A percentile compares a stretch with the other conserved stretches of the same genome.
Conservation (phyloP, 2,888 invertebrate species). For the Chymomyza amoena region DNA sequence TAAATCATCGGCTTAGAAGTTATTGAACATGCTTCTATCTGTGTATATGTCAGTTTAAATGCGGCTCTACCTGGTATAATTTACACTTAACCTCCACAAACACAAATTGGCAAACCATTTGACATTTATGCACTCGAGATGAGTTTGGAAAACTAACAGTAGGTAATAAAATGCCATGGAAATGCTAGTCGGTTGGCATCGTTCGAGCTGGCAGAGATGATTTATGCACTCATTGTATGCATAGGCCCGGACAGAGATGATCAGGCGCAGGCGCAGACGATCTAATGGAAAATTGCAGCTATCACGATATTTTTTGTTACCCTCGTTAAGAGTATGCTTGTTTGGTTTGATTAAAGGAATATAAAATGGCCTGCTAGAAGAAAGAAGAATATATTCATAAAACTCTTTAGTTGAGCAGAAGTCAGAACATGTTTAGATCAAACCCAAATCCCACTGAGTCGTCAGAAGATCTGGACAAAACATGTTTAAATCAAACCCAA, state of each 20-base stretch:
- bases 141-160: constrained; percentile 32
- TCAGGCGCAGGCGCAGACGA: constrained; percentile 15
- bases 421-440: too few relatives aligned
- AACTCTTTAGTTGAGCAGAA: too few relatives aligned
- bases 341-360: neutral
- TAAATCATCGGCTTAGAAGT: constrained; percentile 62
- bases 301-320: constrained; percentile 53
- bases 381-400: too few relatives aligned
- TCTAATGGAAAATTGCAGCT: constrained; percentile 63
- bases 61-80: constrained; percentile 50
- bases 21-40: constrained; percentile 49
- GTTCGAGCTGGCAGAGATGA: constrained; percentile 53
- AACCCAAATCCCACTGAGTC: too few relatives aligned
- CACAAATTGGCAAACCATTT: constrained; percentile 64
- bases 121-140: constrained; percentile 59
- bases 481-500: too few relatives aligned
- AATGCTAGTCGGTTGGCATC: constrained; percentile 30
- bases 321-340: neutral
- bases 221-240: constrained; percentile 72
- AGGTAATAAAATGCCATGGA: constrained; percentile 50
- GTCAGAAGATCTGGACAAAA: too few relatives aligned
- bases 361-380: too few relatives aligned
- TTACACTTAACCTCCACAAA: constrained; percentile 57
- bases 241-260: constrained; percentile 22
- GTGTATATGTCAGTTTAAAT: constrained; percentile 2